Evolutionary conservation across 1,140 invertebrate genomes (phyloP).

Genomic region (Hydropsyche tenuis): DNA sequence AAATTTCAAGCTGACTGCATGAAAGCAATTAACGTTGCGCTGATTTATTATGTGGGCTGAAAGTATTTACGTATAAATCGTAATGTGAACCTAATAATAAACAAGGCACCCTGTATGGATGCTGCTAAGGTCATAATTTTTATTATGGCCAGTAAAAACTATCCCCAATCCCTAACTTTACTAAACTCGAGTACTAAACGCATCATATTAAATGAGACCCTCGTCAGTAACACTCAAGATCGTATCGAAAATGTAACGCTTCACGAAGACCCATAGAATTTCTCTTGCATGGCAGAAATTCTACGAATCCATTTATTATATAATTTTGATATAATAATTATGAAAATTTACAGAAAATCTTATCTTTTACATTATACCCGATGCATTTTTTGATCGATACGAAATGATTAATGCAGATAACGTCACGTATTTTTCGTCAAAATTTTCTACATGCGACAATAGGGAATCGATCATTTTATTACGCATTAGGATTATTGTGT

Average conservation of each 20-base stretch:
- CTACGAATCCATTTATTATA: too few species aligned
- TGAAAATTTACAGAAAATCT: too few species aligned
- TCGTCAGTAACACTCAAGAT: background rate
- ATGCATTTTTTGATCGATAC: too few species aligned
- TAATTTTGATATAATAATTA: too few species aligned
- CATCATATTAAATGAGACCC: conserved; percentile 6
- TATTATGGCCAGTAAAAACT: conserved; percentile 24
- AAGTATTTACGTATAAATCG: conserved; percentile 30
- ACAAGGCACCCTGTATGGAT: background rate
- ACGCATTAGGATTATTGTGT: too few species aligned
- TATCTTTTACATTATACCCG: too few species aligned
- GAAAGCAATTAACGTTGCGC: conserved; percentile 2
- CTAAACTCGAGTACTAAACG: background rate
- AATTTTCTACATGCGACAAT: too few species aligned
- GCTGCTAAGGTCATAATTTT: conserved; percentile 24
- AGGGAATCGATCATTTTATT: too few species aligned
- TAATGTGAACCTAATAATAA: conserved; percentile 21
- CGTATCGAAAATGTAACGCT: background rate
- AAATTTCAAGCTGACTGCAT: background rate
- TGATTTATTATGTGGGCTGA: conserved; percentile 2
- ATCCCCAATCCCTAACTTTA: background rate
- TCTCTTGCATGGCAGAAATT: too few species aligned
- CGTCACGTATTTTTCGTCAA: too few species aligned
- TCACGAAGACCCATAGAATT: background rate
- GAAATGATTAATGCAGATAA: too few species aligned